Evolutionary conservation across 1,140 invertebrate genomes (phyloP).

Genomic region (Hyles vespertilio): DNA sequence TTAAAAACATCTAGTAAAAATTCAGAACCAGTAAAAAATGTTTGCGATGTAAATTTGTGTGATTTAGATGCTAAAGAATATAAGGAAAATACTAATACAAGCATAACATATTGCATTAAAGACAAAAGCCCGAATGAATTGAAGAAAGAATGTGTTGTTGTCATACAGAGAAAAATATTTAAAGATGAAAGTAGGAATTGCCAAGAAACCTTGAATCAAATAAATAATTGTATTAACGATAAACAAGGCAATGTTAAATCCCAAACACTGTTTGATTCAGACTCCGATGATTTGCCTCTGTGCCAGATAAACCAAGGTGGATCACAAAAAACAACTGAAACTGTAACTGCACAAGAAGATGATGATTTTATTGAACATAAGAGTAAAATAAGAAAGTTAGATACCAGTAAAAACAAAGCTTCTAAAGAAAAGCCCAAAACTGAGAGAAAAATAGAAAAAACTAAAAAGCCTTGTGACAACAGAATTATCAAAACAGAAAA

Average conservation of each 20-base stretch:
- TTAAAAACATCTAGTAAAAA: neutral
- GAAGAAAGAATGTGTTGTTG: conserved; percentile 56
- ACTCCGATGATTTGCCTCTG: conserved; percentile 57
- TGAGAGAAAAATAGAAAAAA: conserved; percentile 12
- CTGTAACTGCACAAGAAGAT: conserved; percentile 23
- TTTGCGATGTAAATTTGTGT: neutral
- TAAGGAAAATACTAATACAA: neutral
- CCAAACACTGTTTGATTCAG: conserved; percentile 45
- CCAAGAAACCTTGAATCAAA: neutral
- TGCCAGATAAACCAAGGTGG: conserved; percentile 35
- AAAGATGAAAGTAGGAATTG: conserved; percentile 22
- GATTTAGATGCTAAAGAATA: neutral
- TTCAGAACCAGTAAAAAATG: neutral
- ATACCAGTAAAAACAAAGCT: neutral
- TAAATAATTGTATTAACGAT: conserved; percentile 5
- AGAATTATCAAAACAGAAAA: conserved; percentile 26
- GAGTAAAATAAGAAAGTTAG: conserved; percentile 17
- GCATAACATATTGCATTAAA: conserved; percentile 20
- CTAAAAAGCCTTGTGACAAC: conserved; percentile 8
- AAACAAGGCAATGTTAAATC: conserved; percentile 15
- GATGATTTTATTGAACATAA: conserved; percentile 42
- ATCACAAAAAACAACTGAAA: conserved; percentile 9
- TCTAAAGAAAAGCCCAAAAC: neutral
- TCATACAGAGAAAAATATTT: conserved; percentile 58
- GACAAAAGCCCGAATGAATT: conserved; percentile 49